These are phyloP conservation scores for Polietes domitor DNA, from an alignment of 2,888 invertebrate genomes.

Conservation along the genomic window DNA sequence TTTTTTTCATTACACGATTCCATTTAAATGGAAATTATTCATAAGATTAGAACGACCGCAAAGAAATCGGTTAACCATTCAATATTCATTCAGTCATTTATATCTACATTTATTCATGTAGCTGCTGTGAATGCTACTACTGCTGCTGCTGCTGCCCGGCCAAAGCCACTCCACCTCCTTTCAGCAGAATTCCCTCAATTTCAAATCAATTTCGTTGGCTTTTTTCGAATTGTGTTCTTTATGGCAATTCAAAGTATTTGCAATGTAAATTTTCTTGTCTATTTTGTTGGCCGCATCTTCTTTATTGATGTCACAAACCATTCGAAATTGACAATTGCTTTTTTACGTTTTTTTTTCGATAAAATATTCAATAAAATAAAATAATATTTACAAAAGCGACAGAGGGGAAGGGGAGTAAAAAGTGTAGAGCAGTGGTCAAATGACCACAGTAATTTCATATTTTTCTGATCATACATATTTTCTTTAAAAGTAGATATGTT, in stretches of 20 bases:
- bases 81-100: slow-evolving; percentile 30
- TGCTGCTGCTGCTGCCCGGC: neutral
- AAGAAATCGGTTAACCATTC: slow-evolving; percentile 22
- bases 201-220: slow-evolving; percentile 19
- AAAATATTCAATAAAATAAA: slow-evolving; percentile 13
- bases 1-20: slow-evolving; percentile 53
- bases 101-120: slow-evolving; percentile 33
- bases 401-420: neutral
- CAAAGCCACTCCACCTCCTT: neutral
- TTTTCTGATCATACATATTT: neutral
- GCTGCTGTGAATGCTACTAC: neutral
- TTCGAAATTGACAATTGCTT: neutral
- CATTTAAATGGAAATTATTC: slow-evolving; percentile 62
- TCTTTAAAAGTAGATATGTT: neutral
- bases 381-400: neutral
- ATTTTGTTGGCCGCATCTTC: too few relatives aligned
- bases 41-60: slow-evolving; percentile 40
- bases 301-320: slow-evolving; percentile 20
- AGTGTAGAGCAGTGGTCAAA: neutral
- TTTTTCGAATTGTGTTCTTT: slow-evolving; percentile 5
- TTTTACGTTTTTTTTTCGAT: neutral
- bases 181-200: neutral
- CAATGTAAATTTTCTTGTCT: slow-evolving; percentile 6
- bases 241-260: neutral
- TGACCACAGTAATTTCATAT: neutral